Conservation (phyloP, 2,113 vertebrate genomes). For the Amazona guildingii region DNA sequence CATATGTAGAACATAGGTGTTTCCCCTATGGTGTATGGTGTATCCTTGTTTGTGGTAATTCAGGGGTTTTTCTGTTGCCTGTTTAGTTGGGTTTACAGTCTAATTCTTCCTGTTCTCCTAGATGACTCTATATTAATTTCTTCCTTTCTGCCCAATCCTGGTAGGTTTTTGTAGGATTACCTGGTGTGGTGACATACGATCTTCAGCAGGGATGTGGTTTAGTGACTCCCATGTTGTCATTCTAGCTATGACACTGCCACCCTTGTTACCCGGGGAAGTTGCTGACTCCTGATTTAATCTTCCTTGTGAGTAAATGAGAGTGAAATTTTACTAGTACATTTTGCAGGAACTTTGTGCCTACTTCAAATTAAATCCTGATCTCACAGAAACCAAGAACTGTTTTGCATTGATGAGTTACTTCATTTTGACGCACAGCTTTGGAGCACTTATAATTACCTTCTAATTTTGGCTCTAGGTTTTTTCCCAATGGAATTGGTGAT, state of each 20-base stretch:
- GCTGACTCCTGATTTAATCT: slow-evolving; percentile 40
- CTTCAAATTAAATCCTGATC: slow-evolving; percentile 4
- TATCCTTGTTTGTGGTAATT: slow-evolving; percentile 32
- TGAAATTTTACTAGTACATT: neutral
- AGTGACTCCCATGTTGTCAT: slow-evolving; percentile 43
- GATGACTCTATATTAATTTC: neutral
- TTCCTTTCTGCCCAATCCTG: neutral
- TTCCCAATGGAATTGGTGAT: neutral
- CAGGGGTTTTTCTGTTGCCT: slow-evolving; percentile 20
- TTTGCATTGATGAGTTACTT: slow-evolving; percentile 23
- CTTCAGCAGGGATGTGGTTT: slow-evolving; percentile 17
- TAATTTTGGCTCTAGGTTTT: neutral
- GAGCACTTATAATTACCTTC: neutral
- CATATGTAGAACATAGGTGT: neutral
- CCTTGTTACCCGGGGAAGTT: neutral
- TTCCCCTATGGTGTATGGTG: neutral
- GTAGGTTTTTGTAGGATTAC: slow-evolving; percentile 11
- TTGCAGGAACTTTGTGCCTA: neutral
- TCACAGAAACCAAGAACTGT: slow-evolving; percentile 27
- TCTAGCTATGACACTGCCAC: slow-evolving; percentile 34
- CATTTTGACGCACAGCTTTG: neutral
- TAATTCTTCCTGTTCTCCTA: slow-evolving; percentile 3
- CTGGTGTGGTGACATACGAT: neutral
- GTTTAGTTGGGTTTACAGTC: neutral
- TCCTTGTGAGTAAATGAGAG: neutral